Percentiles rank a stretch among this genome's conserved stretches.
Conservation (phyloP, 2,797 vertebrate species). For the Coccyzus lansbergi region DNA sequence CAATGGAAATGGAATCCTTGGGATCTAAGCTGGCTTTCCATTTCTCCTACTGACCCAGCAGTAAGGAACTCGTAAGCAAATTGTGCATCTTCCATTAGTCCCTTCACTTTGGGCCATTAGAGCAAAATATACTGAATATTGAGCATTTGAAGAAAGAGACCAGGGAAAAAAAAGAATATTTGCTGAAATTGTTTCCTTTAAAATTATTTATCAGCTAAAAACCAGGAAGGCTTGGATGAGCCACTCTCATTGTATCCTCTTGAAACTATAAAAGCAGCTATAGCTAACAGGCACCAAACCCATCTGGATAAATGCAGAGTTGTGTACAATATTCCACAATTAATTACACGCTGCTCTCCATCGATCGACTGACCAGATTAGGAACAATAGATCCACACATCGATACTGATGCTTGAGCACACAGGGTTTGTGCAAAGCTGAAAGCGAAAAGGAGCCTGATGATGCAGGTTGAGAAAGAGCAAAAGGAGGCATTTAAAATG, state of each 20-base stretch:
- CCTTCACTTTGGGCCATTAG: neutral
- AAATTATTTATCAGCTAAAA: neutral
- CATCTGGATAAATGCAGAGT: neutral
- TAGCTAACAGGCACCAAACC: neutral
- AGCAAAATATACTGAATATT: neutral
- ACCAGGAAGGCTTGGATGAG: neutral
- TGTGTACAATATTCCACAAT: neutral
- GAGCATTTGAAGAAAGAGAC: neutral
- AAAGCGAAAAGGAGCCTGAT: neutral
- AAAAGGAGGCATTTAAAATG: neutral
- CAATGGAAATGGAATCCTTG: neutral
- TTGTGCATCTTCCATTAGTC: neutral
- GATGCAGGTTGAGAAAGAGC: neutral
- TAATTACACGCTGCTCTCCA: slow-evolving; percentile 50
- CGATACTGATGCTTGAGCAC: neutral
- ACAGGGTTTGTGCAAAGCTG: neutral
- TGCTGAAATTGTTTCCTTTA: neutral
- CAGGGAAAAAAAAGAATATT: neutral
- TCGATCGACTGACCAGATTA: slow-evolving; percentile 53
- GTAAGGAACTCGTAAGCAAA: neutral
- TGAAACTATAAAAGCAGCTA: neutral
- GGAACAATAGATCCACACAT: slow-evolving; percentile 35
- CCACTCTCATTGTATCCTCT: neutral
- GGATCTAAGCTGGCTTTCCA: neutral
- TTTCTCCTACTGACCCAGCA: neutral